phyloP scores from a whole-genome alignment of 2,888 invertebrate genomes.

The Cheilosia soror region DNA sequence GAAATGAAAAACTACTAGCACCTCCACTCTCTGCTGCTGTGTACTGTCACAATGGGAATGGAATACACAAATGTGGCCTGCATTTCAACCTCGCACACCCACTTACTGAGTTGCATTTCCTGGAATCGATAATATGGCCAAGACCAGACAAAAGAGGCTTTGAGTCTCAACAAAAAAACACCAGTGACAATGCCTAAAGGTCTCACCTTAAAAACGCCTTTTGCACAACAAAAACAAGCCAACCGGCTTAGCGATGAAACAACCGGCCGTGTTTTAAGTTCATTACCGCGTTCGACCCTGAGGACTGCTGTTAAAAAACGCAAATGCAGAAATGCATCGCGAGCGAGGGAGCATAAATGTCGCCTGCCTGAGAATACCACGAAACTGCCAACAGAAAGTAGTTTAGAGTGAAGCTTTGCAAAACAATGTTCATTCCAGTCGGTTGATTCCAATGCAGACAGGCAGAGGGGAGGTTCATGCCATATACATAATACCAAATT shows the following conservation, averaged over 20 bases:
- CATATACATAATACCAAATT: conserved; percentile 13
- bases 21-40: conserved; percentile 16
- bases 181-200: conserved; percentile 50
- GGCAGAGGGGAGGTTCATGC: not conserved
- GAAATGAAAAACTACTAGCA: conserved; percentile 56
- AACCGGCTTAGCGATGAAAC: conserved; percentile 66
- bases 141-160: conserved; percentile 67
- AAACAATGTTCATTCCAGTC: conserved; percentile 19
- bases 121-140: conserved; percentile 67
- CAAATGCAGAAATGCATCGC: conserved; percentile 21
- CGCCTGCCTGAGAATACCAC: conserved; percentile 7
- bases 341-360: not conserved
- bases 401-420: conserved; percentile 31
- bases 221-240: conserved; percentile 18
- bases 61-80: conserved; percentile 27
- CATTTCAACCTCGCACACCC: conserved; percentile 59
- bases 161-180: conserved; percentile 39
- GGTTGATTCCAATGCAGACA: conserved; percentile 5
- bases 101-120: conserved; percentile 61
- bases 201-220: conserved; percentile 60
- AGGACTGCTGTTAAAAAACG: conserved; percentile 25
- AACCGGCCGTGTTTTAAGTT: conserved; percentile 61
- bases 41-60: conserved; percentile 59
- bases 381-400: conserved; percentile 20
- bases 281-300: conserved; percentile 64